Percentiles rank a stretch among this genome's conserved stretches.
phyloP scores from a whole-genome alignment of 2,797 vertebrate genomes.

The Anguilla obscura region DNA sequence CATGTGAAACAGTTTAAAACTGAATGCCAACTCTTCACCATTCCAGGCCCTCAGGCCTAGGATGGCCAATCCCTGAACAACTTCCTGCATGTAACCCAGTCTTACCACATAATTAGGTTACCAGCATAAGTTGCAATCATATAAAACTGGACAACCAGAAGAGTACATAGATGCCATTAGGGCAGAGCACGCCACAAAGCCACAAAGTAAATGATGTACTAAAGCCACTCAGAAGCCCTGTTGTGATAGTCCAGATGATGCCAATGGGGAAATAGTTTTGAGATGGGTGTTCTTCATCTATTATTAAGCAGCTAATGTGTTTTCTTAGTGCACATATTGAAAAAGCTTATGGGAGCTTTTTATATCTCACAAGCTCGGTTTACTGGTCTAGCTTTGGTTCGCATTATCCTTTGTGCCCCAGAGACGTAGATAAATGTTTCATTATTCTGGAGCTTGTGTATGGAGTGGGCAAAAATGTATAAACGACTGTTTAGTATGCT shows the following conservation, averaged over 20 bases:
- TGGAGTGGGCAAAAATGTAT: background rate
- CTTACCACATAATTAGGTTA: background rate
- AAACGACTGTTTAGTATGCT: background rate
- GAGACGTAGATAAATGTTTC: conserved; percentile 15
- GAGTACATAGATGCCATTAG: background rate
- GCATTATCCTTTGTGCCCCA: background rate
- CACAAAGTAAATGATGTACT: conserved; percentile 18
- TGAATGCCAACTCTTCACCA: background rate
- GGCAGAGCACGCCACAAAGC: conserved; percentile 8
- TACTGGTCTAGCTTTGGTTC: background rate
- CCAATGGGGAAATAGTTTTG: background rate
- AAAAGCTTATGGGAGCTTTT: background rate
- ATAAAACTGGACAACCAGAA: background rate
- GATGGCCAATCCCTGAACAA: background rate
- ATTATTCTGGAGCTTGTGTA: background rate
- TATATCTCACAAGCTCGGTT: conserved; percentile 14
- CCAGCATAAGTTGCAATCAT: conserved; percentile 9
- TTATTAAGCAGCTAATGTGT: conserved; percentile 25
- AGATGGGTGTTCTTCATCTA: conserved; percentile 8
- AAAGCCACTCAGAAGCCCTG: background rate
- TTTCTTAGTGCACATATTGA: conserved; percentile 8
- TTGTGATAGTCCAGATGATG: background rate
- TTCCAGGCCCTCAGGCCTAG: background rate
- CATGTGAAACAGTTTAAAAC: background rate
- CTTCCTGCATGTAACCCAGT: background rate